Base-by-base conservation (phyloP, 1,140 invertebrate genomes). In the Melipona quadrifasciata region DNA sequence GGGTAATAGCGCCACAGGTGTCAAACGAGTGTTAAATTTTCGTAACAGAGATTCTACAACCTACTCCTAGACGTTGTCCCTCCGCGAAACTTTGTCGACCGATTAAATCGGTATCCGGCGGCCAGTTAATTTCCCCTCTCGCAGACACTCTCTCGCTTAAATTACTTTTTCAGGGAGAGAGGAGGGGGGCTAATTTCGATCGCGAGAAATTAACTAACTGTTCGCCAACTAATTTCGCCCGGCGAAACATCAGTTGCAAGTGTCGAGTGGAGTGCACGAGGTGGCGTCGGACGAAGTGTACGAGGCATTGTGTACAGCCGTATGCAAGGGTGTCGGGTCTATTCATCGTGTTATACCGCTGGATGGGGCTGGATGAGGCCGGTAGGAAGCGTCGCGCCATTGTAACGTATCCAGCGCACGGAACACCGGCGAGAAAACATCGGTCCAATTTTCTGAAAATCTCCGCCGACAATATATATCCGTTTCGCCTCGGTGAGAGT, bases 381-480 rank as follows among this genome's bases (percentile, higher is more conserved):
- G 39, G 31, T 21, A 24, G 47, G 16, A 51, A 21, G 53, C 72
- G 53, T 74, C 53, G 11, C 12, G 14, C 58, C 16, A 73, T 73
- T 73, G 79, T 73, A 81, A 73, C 34, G 34, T 61, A 80, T 31
- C 55, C 24, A 70, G 65, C n/a, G 65, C 58, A 24, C 19, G 24
- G 55, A 51, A 39, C 17, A 39, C 8, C 24, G 34, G 55, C n/a
- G 68, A 51, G 57, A 74, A 74, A 81, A 74, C 80, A 68, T 70
- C 74, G 73, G 53, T 83, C 51, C 65, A 70, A 83, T 77, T 83
- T 78, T 78, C 81, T 17, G 81, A 58, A 78, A 83, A 83, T 76
- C 74, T 83, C 21, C 71, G 34, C 34, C 64, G 73, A 78, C 81
- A 51, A 70, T 83, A 70, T 58, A 47, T 70, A 31, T 14, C 53